Evolutionary conservation across 2,888 invertebrate species (phyloP), one percentile per base, ranked within the genome.

Genomic region (Fragum fragum): DNA sequence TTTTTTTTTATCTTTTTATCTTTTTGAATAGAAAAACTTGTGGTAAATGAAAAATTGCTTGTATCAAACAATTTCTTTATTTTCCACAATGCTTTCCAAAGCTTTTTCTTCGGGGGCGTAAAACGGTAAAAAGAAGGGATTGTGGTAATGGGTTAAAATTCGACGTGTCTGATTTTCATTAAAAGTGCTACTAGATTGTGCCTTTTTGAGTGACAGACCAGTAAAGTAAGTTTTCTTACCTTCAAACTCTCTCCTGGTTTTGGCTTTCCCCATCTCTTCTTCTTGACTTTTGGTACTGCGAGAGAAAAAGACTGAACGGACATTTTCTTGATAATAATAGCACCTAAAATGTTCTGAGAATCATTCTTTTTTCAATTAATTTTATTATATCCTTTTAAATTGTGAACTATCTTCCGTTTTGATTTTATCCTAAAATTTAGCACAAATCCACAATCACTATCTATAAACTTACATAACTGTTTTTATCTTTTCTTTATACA

Each of bases 201-300:
- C n/a, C n/a, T n/a, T n/a, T n/a, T n/a, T n/a, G n/a, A n/a, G n/a
- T n/a, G n/a, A n/a, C n/a, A n/a, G n/a, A n/a, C n/a, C n/a, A n/a
- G n/a, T n/a, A n/a, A n/a, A n/a, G n/a, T n/a, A n/a, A n/a, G n/a
- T 36, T 9, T 36, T 2, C 74, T 57, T 82, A 85, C 85, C 82
- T 85, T 85, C 21, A 85, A 66, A 66, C 85, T 85, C 57, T 85
- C 85, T 9, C 85, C 85, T 1, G 81, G 82, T 36, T 85, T 85
- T 21, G 85, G 82, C 29, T 85, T 84, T 28, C 85, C 85, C 85
- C 85, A 85, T 82, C 75, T 73, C 47, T 72, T 70, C 55, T 85
- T 85, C 57, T 85, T 85, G 32, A 85, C 74, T 66, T 85, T 85
- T 1, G 85, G 85, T n/a, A 85, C 85, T 59, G 73, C 57, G 16